A percentile compares a stretch with the other conserved stretches of the same genome.
These are phyloP conservation scores for Hylaeus anthracinus DNA, from an alignment of 1,140 invertebrate genomes.

Conservation along the genomic window DNA sequence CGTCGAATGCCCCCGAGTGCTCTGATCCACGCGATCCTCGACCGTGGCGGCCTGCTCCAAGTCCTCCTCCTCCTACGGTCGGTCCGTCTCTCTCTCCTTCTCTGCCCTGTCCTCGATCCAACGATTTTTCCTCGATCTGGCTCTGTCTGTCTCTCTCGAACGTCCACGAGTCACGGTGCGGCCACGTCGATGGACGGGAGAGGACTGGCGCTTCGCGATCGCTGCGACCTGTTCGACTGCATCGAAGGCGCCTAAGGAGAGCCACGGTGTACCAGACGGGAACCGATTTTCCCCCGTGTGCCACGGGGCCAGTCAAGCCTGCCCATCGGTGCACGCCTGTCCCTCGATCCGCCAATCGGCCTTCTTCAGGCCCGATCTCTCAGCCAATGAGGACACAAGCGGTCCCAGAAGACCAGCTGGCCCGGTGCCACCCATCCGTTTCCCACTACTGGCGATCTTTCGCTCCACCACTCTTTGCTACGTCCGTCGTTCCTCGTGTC, in stretches of 20 bases:
- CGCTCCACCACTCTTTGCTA: conserved; percentile 16
- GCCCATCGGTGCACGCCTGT: conserved; percentile 58
- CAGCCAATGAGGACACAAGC: conserved; percentile 39
- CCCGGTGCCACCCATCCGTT: conserved; percentile 50
- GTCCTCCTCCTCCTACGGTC: background rate
- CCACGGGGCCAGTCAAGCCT: conserved; percentile 39
- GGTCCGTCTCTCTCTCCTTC: background rate
- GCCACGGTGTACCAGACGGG: conserved; percentile 32
- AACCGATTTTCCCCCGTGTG: conserved; percentile 48
- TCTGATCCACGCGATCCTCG: background rate
- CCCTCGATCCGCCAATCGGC: conserved; percentile 33
- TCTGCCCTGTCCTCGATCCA: conserved; percentile 1
- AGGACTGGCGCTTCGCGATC: conserved; percentile 76
- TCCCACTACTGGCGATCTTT: conserved; percentile 30
- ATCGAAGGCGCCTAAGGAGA: conserved; percentile 59
- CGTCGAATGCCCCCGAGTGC: conserved; percentile 11
- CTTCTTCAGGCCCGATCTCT: background rate
- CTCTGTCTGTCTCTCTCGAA: conserved; percentile 56
- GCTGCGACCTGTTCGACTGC: conserved; percentile 72
- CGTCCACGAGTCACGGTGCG: conserved; percentile 69
- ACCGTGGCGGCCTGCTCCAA: background rate
- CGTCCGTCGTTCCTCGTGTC: conserved; percentile 32
- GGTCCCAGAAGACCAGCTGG: conserved; percentile 6
- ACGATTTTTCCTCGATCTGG: conserved; percentile 14
- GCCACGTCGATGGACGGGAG: conserved; percentile 79